These are phyloP conservation scores for Stenotaenia linearis DNA, from an alignment of 2,888 invertebrate genomes.

Conservation along the genomic window DNA sequence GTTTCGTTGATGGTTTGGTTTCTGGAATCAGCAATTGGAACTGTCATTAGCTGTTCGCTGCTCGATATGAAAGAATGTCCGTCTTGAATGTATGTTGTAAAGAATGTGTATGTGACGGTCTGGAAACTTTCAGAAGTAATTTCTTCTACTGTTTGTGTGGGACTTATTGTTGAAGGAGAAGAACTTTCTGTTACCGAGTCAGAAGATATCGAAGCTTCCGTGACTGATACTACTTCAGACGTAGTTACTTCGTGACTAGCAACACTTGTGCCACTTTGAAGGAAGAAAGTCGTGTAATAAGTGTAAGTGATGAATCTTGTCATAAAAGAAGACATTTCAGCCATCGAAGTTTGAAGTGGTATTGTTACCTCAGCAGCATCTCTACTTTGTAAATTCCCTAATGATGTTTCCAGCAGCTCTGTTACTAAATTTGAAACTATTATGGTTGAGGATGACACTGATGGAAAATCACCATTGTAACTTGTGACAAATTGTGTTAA, in stretches of 20 bases:
- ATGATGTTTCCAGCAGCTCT: conserved; percentile 47
- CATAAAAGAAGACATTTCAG: not conserved
- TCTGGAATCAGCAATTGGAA: not conserved
- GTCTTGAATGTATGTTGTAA: conserved; percentile 83
- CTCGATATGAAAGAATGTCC: conserved; percentile 73
- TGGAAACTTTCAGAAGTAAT: not conserved
- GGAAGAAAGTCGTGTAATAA: conserved; percentile 75
- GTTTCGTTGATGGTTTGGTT: not conserved
- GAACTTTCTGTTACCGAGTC: not conserved
- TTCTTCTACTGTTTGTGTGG: not conserved
- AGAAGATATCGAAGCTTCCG: conserved; percentile 61
- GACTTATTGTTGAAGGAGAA: not conserved
- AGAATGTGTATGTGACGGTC: conserved; percentile 74
- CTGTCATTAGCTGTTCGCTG: conserved; percentile 53
- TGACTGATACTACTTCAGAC: conserved; percentile 63
- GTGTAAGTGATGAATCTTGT: conserved; percentile 69
- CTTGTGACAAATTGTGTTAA: conserved; percentile 74
- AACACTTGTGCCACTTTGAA: conserved; percentile 71
- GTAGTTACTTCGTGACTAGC: conserved; percentile 81
- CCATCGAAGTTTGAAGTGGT: not conserved
- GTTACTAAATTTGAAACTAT: conserved; percentile 54
- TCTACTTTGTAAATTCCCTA: not conserved
- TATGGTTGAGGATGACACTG: conserved; percentile 58
- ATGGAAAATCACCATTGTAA: conserved; percentile 58
- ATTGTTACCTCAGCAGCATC: too few relatives aligned